Base-by-base conservation (phyloP, 2,888 invertebrate species). In the Vanessa cardui region DNA sequence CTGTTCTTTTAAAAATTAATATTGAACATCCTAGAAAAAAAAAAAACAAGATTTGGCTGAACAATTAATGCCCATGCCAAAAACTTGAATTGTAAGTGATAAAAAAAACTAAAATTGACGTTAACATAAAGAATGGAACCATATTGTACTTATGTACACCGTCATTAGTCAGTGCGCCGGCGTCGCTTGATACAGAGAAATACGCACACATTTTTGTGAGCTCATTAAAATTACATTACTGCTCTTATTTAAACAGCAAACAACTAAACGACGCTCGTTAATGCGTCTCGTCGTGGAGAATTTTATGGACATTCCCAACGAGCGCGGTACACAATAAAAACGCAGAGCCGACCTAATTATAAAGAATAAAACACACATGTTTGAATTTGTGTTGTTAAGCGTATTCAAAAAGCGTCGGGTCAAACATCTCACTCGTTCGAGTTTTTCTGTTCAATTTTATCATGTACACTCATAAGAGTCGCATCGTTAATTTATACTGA, bases 161-260 rank as follows among this genome's bases (percentile, higher is more conserved):
- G 61, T 71, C 61, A 64, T 72, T 69, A 73, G 45, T 54, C 58
- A 59, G 59, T 74, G 77, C 77, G 79, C 73, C 77, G 73, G 72
- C 76, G 79, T 73, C 77, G 73, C 71, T 73, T 73, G 76, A 76
- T 80, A 79, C 82, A 82, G 77, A 75, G 80, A 80, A 78, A 83
- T 78, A 77, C 73, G 83, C 83, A 85, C 84, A 88, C 87, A 87
- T 89, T 88, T 89, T 89, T 88, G 87, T 87, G 85, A 87, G 86
- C 88, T 90, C 90, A 90, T 91, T 90, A 90, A 91, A 90, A 89
- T 89, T 84, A 90, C 90, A 90, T 91, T 90, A 90, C 88, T 88
- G 84, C 86, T 86, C 84, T 87, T 90, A 89, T 90, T 90, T 90
- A 88, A 88, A 88, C 86, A 86, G 89, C 89, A 89, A 90, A 89